Base-by-base conservation (phyloP, 2,888 invertebrate species). In the Zygaena filipendulae region DNA sequence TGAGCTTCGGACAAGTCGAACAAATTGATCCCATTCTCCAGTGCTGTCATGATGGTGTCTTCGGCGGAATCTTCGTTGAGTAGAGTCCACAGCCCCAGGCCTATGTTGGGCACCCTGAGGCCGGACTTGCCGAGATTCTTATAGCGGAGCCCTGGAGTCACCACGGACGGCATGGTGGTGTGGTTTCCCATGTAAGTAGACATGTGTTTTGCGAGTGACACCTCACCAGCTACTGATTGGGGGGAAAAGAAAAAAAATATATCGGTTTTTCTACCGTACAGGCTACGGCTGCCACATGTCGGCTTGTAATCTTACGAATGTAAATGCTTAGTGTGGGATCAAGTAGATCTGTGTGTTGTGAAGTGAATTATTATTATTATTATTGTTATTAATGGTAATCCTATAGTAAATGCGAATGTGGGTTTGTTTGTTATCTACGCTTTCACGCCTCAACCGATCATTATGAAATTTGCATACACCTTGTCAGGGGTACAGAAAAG, bases 1-100 rank as follows among this genome's bases (percentile, higher is more conserved):
- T 92, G 92, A 8, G 95, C 95, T 71, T 97, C 97, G 8, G 95
- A 95, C 34, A 97, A 84, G 74, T 97, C 97, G 71, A 97, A 97
- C 33, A 97, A 84, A 69, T 97, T 97, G 54, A 97, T 94, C 30
- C 97, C 97, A 60, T 93, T 93, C 59, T 97, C 97, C 53, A 97
- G 90, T 20, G 97, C 97, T 39, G 95, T 83, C 49, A 92, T 90
- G 23, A 97, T 84, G 37, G 97, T 90, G 43, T 95, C 93, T 67
- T 97, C 97, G 3, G 95, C 92, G 52, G 88, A 86, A 43, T 92
- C 91, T 58, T 92, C 92, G 42, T 86, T 87, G 33, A 91, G 84
- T 38, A 93, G 92, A 12, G 93, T 92, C 95, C 95, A 96, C 35
- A 95, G 91, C 33, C 95, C 95, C 50, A 97, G 84, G 41, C 95